Evolutionary conservation across 2,113 vertebrate species (phyloP).

Genomic region (Procavia capensis): DNA sequence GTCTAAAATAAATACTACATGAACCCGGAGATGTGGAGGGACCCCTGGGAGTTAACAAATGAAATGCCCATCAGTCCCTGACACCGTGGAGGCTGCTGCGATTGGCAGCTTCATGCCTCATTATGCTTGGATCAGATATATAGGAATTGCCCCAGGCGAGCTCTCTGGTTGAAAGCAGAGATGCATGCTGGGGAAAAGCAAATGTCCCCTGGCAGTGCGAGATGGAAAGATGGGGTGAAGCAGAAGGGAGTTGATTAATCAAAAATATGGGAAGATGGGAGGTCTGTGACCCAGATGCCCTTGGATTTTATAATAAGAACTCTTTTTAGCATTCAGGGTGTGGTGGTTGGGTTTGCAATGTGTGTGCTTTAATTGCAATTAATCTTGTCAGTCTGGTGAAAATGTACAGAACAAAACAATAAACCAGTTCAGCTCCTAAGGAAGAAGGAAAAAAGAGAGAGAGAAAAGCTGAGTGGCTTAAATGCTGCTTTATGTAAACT

Average conservation of each 20-base stretch:
- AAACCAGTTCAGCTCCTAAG: not conserved
- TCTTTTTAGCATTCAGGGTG: not conserved
- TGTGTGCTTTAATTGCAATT: conserved; percentile 41
- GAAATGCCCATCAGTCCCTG: conserved; percentile 94
- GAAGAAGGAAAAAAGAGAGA: not conserved
- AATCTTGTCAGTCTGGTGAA: conserved; percentile 46
- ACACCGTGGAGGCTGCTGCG: conserved; percentile 91
- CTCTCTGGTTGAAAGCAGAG: conserved; percentile 83
- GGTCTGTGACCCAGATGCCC: conserved; percentile 43
- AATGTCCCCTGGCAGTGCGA: conserved; percentile 73
- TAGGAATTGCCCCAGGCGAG: conserved; percentile 88
- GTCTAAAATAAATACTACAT: conserved; percentile 86
- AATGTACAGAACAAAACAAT: conserved; percentile 34
- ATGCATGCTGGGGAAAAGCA: conserved; percentile 80
- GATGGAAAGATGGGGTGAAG: conserved; percentile 77
- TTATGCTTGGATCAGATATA: conserved; percentile 92
- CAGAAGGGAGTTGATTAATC: conserved; percentile 71
- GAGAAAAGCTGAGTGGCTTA: not conserved
- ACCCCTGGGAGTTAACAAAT: conserved; percentile 91
- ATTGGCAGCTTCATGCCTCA: conserved; percentile 93
- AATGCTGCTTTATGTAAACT: not conserved
- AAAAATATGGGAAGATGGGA: conserved; percentile 24
- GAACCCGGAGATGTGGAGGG: conserved; percentile 89
- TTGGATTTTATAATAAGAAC: not conserved
- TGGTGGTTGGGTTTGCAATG: not conserved